Conservation (phyloP, 2,888 invertebrate genomes). For the Aphidius colemani region DNA sequence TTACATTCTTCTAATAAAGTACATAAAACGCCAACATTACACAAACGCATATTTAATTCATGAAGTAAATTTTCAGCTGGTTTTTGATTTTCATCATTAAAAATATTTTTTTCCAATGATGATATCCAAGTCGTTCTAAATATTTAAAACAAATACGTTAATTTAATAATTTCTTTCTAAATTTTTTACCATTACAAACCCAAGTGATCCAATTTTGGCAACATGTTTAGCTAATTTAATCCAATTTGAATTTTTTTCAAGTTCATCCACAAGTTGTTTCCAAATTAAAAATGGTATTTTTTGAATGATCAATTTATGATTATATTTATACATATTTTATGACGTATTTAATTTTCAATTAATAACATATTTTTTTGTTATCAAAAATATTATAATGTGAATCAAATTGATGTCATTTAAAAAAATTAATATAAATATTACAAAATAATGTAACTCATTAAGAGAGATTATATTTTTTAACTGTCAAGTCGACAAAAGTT, state of each 20-base stretch:
- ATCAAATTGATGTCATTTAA: no score
- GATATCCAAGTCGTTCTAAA: constrained; percentile 39
- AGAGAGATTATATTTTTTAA: neutral
- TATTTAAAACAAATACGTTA: constrained; percentile 20
- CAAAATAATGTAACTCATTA: no score
- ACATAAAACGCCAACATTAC: constrained; percentile 45
- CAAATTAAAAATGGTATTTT: constrained; percentile 39
- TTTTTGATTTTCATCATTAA: constrained; percentile 24
- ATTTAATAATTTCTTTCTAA: neutral
- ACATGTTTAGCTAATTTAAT: constrained; percentile 41
- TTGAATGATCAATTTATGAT: constrained; percentile 40
- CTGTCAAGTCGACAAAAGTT: neutral
- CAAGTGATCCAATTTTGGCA: constrained; percentile 25
- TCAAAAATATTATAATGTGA: neutral
- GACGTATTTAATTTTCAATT: constrained; percentile 10
- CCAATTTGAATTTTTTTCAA: constrained; percentile 43
- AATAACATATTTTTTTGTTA: neutral
- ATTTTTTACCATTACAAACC: constrained; percentile 37
- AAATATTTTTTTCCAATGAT: constrained; percentile 33
- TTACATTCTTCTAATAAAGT: constrained; percentile 42
- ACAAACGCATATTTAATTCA: constrained; percentile 46
- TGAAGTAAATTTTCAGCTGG: constrained; percentile 43
- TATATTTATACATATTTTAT: constrained; percentile 39
- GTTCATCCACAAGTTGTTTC: constrained; percentile 42
- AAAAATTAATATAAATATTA: no score